Evolutionary conservation across 2,113 vertebrate species (phyloP).

Genomic region (Sula dactylatra): DNA sequence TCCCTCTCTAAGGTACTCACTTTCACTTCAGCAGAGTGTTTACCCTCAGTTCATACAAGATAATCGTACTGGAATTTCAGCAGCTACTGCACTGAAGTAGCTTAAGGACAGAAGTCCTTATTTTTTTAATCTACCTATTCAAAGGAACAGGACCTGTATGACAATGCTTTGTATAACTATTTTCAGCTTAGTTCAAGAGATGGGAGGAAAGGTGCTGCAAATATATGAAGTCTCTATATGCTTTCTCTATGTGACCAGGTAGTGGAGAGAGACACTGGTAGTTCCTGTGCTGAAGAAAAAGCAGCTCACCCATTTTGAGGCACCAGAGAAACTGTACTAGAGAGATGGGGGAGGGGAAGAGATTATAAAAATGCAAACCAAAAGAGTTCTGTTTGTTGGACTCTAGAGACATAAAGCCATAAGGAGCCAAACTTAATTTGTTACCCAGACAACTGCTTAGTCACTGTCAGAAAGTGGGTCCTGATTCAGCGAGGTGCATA

Average conservation of each 20-base stretch:
- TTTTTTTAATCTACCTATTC: not conserved
- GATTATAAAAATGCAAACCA: not conserved
- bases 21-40: not conserved
- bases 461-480: not conserved
- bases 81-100: not conserved
- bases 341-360: not conserved
- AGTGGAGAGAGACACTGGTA: not conserved
- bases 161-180: not conserved
- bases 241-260: not conserved
- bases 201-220: not conserved
- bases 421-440: not conserved
- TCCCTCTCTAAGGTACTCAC: not conserved
- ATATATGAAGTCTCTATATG: not conserved
- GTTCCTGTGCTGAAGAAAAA: not conserved
- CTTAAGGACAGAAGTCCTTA: not conserved
- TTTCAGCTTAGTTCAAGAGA: not conserved
- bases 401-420: not conserved
- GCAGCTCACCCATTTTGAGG: not conserved
- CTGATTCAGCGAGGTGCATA: not conserved
- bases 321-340: not conserved
- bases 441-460: not conserved
- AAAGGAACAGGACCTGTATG: not conserved
- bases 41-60: not conserved
- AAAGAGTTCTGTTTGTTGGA: not conserved
- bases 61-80: not conserved